phyloP scores from a whole-genome alignment of 2,113 vertebrate species.

The Burhinus oedicnemus region DNA sequence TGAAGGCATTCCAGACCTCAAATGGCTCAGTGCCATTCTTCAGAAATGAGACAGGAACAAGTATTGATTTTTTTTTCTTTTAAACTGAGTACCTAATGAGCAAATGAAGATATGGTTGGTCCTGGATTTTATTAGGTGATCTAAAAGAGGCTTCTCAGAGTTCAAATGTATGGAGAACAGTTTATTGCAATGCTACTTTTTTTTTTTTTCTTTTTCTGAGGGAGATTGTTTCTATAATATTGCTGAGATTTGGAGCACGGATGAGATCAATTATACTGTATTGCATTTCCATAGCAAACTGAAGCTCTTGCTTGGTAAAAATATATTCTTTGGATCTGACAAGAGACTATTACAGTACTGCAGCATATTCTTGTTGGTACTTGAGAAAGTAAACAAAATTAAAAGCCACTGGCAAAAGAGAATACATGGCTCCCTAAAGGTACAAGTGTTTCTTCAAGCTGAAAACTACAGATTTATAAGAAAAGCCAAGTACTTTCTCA shows the following conservation, averaged over 20 bases:
- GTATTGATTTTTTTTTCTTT: constrained; percentile 65
- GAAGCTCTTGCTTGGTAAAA: constrained; percentile 19
- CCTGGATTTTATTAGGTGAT: constrained; percentile 39
- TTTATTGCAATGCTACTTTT: neutral
- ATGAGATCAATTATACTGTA: neutral
- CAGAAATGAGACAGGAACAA: constrained; percentile 55
- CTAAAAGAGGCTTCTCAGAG: neutral
- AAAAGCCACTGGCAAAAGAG: constrained; percentile 60
- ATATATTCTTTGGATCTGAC: constrained; percentile 16
- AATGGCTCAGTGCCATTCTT: constrained; percentile 61
- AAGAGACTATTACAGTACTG: constrained; percentile 4
- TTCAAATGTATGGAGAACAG: neutral
- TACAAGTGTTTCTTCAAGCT: constrained; percentile 73
- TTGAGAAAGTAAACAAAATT: constrained; percentile 78
- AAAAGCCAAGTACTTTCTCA: constrained; percentile 68
- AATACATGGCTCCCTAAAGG: constrained; percentile 71
- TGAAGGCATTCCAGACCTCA: constrained; percentile 62
- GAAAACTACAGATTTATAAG: constrained; percentile 81
- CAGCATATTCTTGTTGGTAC: constrained; percentile 59
- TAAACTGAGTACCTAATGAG: constrained; percentile 60
- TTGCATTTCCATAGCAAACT: neutral
- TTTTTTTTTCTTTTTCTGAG: neutral
- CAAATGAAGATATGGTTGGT: constrained; percentile 54
- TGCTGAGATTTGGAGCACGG: neutral
- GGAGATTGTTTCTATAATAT: neutral